Percentiles rank a stretch among this genome's conserved stretches.
These are phyloP conservation scores for Monomorium pharaonis DNA, from an alignment of 1,140 invertebrate genomes.

Conservation along the genomic window DNA sequence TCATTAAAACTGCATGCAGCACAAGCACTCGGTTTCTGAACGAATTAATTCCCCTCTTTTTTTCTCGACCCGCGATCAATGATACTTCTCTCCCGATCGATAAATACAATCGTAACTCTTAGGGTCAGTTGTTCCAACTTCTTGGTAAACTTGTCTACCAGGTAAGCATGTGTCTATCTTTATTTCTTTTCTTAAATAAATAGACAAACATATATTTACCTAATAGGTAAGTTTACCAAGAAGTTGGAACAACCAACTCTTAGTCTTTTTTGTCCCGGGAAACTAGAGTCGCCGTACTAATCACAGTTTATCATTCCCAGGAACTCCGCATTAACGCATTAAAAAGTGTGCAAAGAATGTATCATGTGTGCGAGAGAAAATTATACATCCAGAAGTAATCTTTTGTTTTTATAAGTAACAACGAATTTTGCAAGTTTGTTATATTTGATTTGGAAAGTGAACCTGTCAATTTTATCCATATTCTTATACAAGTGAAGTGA, in stretches of 20 bases:
- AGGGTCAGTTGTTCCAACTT: too few relatives aligned
- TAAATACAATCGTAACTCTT: background rate
- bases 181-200: too few relatives aligned
- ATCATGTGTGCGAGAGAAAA: background rate
- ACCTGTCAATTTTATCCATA: background rate
- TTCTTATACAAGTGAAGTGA: background rate
- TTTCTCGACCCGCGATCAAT: background rate
- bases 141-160: too few relatives aligned
- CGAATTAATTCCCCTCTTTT: background rate
- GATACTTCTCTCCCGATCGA: background rate
- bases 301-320: background rate
- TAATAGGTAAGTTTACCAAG: too few relatives aligned
- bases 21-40: background rate
- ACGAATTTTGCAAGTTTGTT: background rate
- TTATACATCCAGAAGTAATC: background rate
- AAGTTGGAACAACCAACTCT: too few relatives aligned
- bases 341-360: background rate
- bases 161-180: too few relatives aligned
- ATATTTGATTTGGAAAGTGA: background rate
- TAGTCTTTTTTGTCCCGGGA: too few relatives aligned
- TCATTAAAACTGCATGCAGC: slow-evolving; percentile 24
- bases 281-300: slow-evolving; percentile 3
- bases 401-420: background rate
- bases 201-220: too few relatives aligned
- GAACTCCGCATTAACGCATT: background rate